Evolutionary conservation across 2,113 vertebrate species (phyloP), one percentile per base, ranked within the genome.

Genomic region (Tragelaphus strepsiceros): DNA sequence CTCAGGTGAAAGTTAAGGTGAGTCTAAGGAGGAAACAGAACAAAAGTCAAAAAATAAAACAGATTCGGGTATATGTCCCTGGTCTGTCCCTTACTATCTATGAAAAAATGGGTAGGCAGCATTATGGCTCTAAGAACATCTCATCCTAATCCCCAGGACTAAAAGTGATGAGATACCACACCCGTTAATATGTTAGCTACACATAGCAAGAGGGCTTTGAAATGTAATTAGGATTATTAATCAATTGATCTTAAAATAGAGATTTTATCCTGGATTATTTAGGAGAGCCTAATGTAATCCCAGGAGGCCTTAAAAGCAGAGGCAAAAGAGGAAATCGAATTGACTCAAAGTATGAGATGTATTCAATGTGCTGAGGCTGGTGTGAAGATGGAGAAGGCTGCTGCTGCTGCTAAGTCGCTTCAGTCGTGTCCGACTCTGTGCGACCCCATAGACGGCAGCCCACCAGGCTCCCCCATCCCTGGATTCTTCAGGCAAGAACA

Each of bases 291-390:
- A 8, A 0, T 35, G 9, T 78, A 35, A 59, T 46, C 61, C 46
- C 3, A 64, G 8, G 46, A 88, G 21, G 17, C 22, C 26, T 83
- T 49, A 62, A 46, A 88, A 84, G 24, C 13, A 54, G 28, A 94
- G 71, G 14, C 49, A 58, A 12, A 19, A 61, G 13, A 58, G 21
- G 32, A 28, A 88, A 19, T 32, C 3, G 3, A 39, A 43, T 21
- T 71, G 58, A n/a, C 8, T 51, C 49, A 56, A 28, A 85, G 78
- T 7, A 3, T 6, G 4, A 78, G 78, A 53, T 7, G 2, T 9
- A 28, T 3, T 53, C 6, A 0, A 0, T 14, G 10, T 14, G 6
- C 81, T 7, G 3, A 26, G 15, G 9, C 13, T 58, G 51, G 14
- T 61, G 11, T 26, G 8, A 19, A 43, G 32, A n/a, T 9, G 13